Evolutionary conservation across 2,888 invertebrate genomes (phyloP), one percentile per base, ranked within the genome.

Genomic region (Cryptocephalus moraei): DNA sequence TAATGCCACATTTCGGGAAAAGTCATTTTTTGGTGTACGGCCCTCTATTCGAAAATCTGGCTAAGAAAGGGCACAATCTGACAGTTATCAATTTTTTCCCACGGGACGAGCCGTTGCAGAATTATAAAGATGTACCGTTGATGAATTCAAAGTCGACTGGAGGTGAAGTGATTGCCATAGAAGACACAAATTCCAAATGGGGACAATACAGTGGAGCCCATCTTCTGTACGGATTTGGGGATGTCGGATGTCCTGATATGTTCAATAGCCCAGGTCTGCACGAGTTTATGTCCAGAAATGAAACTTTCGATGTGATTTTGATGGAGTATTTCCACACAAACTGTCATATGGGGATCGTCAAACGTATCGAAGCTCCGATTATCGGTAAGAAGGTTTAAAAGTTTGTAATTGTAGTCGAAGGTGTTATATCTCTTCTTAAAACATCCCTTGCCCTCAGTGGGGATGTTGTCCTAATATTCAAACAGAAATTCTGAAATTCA

Each of bases 21-120:
- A 36, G 36, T 12, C 36, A 36, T 36, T 36, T 36, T 36, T 12
- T 36, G n/a, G 36, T 12, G 11, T 36, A 11, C 6, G 6, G 11
- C 4, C n/a, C n/a, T 11, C 6, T 36, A 4, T 36, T 36, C 12
- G 36, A 36, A 36, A 36, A 36, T 4, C 12, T 36, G 12, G 36
- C 36, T n/a, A 12, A 12, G n/a, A 36, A 12, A 36, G 36, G 36
- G 4, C 36, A 36, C 36, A 36, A 36, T 36, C 11, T 36, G 0
- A 84, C 83, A 0, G 79, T 84, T 4, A 73, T 86, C 34, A 81
- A 83, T 8, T 76, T 80, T 60, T 84, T 79, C 51, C 79, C 81
- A 1, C 70, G 73, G 22, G 66, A 72, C 10, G 62, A 71, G 41
- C 68, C 74, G 0, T 57, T 72, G 2, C 59, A 66, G 8, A 80